Evolutionary conservation across 2,797 vertebrate genomes (phyloP), one percentile per base, ranked within the genome.

Genomic region (Etheostoma perlongum): DNA sequence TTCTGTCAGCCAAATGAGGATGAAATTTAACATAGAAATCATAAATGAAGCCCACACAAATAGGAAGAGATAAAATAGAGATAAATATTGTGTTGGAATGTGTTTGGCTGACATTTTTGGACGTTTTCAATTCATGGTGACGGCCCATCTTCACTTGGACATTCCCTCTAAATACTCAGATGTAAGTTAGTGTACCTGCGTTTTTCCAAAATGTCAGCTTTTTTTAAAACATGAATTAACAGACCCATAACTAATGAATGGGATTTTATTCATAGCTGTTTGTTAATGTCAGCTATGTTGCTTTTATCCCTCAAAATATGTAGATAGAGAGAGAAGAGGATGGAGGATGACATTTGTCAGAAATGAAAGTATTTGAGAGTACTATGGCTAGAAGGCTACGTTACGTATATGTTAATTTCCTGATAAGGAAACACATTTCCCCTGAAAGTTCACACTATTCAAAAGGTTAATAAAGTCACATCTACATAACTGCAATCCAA

Each of bases 101-200:
- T 19, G 46, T 21, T 47, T n/a, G 19, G 5, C 46, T 66, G 60
- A 51, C 14, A 55, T 68, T 73, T 73, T 63, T 18, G 63, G 11
- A 10, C 10, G 27, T 44, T 25, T 72, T 54, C 16, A 5, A 19
- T 52, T 8, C n/a, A 23, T 9, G 62, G n/a, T 51, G 23, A 58
- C 0, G 2, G 13, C 27, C 18, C 14, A 11, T 62, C 53, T 44
- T 27, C 23, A 46, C 7, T 12, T 30, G 44, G 15, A 59, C 16
- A 36, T 60, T 27, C 16, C 6, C 16, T 21, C 18, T 27, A 18
- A 66, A n/a, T n/a, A 25, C 40, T 30, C 40, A n/a, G 19, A 21
- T 51, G 63, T 23, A 14, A 19, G 4, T 6, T 46, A 19, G 14
- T 21, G 4, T 18, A n/a, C 18, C 13, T 13, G 18, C 19, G 15